Conservation (phyloP, 2,113 vertebrate genomes). For the Anoura caudifer region DNA sequence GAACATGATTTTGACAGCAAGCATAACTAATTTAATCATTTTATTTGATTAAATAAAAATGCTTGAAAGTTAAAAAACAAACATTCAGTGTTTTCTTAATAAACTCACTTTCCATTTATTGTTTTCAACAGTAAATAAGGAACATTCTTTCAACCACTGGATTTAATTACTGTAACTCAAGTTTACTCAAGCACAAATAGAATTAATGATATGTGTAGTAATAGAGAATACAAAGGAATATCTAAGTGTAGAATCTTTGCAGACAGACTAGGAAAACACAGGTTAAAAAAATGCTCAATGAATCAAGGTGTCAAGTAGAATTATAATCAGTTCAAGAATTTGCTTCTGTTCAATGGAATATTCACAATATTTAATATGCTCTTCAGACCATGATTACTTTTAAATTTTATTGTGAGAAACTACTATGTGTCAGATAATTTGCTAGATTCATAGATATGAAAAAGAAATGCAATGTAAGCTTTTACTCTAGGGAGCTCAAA, state of each 20-base stretch:
- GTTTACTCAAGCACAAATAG: background rate
- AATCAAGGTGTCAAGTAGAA: background rate
- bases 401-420: background rate
- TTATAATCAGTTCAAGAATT: background rate
- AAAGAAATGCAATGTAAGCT: background rate
- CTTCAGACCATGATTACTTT: background rate
- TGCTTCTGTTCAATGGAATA: background rate
- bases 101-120: background rate
- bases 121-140: slow-evolving; percentile 21
- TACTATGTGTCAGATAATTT: background rate
- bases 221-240: background rate
- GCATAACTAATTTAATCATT: background rate
- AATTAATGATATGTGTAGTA: slow-evolving; percentile 10
- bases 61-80: background rate
- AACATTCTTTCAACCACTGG: background rate
- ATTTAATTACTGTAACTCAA: slow-evolving; percentile 32
- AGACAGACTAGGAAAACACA: background rate
- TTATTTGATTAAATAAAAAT: background rate
- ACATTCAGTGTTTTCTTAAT: background rate
- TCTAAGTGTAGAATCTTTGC: background rate
- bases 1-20: background rate
- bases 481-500: background rate
- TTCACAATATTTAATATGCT: background rate
- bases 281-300: background rate
- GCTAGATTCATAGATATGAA: background rate